Evolutionary conservation across 2,113 vertebrate genomes (phyloP).

Genomic region (Eleginops maclovinus): DNA sequence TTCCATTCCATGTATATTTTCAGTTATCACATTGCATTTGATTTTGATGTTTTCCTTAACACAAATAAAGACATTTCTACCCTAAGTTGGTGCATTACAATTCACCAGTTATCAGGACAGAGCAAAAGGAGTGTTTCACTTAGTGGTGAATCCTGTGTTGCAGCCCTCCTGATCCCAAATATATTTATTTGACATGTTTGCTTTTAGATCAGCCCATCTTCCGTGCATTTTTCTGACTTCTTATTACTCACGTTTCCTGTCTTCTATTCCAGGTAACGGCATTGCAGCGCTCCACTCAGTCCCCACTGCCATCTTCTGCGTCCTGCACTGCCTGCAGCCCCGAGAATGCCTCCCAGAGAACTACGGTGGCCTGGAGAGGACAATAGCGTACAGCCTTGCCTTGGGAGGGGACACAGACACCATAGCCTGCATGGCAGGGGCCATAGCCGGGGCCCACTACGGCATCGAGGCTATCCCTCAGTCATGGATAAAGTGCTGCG

Average conservation of each 20-base stretch:
- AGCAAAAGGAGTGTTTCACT: neutral
- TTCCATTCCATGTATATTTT: no score
- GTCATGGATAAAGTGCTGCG: slow-evolving; percentile 92
- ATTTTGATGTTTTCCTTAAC: no score
- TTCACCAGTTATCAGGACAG: neutral
- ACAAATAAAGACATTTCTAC: no score
- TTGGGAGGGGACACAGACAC: slow-evolving; percentile 99
- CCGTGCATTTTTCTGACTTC: neutral
- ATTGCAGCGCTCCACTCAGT: slow-evolving; percentile 95
- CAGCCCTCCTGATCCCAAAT: neutral
- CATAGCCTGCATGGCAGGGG: slow-evolving; percentile 98
- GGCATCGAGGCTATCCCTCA: slow-evolving; percentile 89
- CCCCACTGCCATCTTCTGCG: slow-evolving; percentile 97
- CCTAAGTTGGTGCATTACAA: no score
- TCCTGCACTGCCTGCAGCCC: slow-evolving; percentile 92
- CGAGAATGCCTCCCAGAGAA: slow-evolving; percentile 88
- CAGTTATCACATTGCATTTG: no score
- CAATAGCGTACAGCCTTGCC: slow-evolving; percentile 93
- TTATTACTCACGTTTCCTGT: neutral
- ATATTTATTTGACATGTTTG: neutral
- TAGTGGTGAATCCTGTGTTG: neutral
- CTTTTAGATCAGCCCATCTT: neutral
- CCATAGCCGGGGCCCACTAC: slow-evolving; percentile 96
- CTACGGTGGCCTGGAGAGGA: slow-evolving; percentile 91
- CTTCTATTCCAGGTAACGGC: slow-evolving; percentile 87